phyloP scores from a whole-genome alignment of 2,888 invertebrate genomes.

The Julus scanicus region DNA sequence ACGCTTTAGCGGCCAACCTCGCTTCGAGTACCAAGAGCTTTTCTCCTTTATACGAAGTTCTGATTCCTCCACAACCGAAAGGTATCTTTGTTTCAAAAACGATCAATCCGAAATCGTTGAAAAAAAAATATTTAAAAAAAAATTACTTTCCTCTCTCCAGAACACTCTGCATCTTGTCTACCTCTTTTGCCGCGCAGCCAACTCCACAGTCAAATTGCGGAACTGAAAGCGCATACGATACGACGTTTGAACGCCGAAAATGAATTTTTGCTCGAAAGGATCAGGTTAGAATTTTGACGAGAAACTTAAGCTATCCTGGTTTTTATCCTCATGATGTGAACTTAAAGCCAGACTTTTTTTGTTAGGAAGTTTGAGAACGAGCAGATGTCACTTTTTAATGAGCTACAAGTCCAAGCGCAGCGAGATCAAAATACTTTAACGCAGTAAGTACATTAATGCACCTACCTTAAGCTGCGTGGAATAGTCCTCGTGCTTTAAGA shows the following conservation, averaged over 20 bases:
- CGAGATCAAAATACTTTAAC: constrained; percentile 44
- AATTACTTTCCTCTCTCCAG: background rate
- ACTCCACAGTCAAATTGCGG: constrained; percentile 16
- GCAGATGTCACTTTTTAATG: background rate
- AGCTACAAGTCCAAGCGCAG: constrained; percentile 23
- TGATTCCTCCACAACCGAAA: constrained; percentile 7
- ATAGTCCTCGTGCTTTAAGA: too few species aligned
- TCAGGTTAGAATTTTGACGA: background rate
- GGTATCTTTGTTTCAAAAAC: background rate
- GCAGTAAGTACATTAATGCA: background rate
- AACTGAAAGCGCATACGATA: background rate
- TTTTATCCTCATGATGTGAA: too few species aligned
- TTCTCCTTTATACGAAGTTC: constrained; percentile 34
- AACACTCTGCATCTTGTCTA: background rate
- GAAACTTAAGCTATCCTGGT: too few species aligned
- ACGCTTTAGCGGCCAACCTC: background rate
- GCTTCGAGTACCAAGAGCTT: background rate
- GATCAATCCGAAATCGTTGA: background rate
- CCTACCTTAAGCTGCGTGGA: too few species aligned
- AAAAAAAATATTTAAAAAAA: too few species aligned
- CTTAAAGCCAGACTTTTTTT: background rate
- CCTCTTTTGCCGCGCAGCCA: constrained; percentile 17
- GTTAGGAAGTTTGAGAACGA: constrained; percentile 52
- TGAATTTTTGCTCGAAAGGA: constrained; percentile 42
- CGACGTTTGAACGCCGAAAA: constrained; percentile 47